phyloP scores from a whole-genome alignment of 2,888 invertebrate genomes.

The Dasysyrphus albostriatus region DNA sequence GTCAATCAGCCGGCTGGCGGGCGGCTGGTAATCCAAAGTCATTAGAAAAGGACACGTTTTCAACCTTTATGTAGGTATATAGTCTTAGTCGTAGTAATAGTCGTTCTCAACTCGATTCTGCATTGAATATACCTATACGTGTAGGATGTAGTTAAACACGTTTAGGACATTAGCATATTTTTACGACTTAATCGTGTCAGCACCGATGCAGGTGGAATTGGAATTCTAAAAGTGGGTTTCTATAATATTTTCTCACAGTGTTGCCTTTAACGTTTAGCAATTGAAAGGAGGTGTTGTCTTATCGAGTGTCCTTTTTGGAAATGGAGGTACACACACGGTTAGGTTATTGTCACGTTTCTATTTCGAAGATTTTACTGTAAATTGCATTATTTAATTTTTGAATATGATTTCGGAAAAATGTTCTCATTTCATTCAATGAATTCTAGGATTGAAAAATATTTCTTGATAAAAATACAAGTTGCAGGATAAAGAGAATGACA shows the following conservation, averaged over 20 bases:
- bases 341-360: conserved; percentile 20
- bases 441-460: neutral
- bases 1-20: neutral
- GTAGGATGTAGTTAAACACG: conserved; percentile 41
- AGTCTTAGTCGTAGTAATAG: neutral
- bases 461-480: neutral
- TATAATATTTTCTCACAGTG: neutral
- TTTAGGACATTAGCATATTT: conserved; percentile 60
- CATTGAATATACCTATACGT: conserved; percentile 9
- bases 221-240: conserved; percentile 11
- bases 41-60: conserved; percentile 45
- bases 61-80: neutral
- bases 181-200: conserved; percentile 56
- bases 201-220: conserved; percentile 30
- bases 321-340: neutral
- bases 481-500: no score
- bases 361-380: conserved; percentile 10
- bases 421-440: neutral
- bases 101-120: neutral
- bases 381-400: neutral
- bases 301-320: neutral
- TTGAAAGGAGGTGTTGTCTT: neutral
- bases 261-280: conserved; percentile 2
- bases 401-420: neutral
- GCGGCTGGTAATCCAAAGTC: conserved; percentile 45